Base-by-base conservation (phyloP, 2,888 invertebrate species). In the Sinhomidia bicolor region DNA sequence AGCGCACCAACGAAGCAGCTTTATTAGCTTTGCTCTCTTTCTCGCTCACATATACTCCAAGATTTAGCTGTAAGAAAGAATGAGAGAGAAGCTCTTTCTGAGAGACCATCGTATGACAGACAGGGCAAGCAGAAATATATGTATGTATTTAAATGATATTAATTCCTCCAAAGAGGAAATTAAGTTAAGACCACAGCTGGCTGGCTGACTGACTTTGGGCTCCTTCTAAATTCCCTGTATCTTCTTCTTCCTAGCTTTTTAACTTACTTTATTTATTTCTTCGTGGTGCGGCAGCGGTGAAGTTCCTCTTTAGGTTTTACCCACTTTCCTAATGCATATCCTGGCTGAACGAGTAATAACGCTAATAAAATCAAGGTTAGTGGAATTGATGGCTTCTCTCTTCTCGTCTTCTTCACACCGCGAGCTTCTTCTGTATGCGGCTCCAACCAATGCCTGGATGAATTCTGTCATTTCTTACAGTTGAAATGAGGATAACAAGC, bases 321-420 rank as follows among this genome's bases (percentile, higher is more conserved):
- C 78, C 71, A 83, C 14, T 74, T 74, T 41, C 62, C 26, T 62
- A 62, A 71, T 36, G 57, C 36, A 57, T 23, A 54, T 71, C 57
- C 57, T 44, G 47, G 32, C 26, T 41, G 76, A 29, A 36, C 62
- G 80, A 80, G 86, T 86, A 86, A 86, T 86, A 86, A 80, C 80
- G 80, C 80, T 86, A 86, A 86, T 86, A 86, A 86, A 86, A 86
- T 86, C 86, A 86, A 86, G 86, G 86, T 86, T 86, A 80, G 86
- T 86, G 86, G 86, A 86, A 86, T 86, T 86, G 80, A 86, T 86
- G 86, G 80, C 36, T 71, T 71, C 44, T 80, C 80, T 32, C 14
- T 32, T 12, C n/a, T 26, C 71, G 71, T 32, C 14, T 32, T 12
- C n/a, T 26, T 41, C 12, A 3, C 29, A 41, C 57, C 5, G 6